Evolutionary conservation across 2,113 vertebrate species (phyloP).

Genomic region (Numenius arquata): DNA sequence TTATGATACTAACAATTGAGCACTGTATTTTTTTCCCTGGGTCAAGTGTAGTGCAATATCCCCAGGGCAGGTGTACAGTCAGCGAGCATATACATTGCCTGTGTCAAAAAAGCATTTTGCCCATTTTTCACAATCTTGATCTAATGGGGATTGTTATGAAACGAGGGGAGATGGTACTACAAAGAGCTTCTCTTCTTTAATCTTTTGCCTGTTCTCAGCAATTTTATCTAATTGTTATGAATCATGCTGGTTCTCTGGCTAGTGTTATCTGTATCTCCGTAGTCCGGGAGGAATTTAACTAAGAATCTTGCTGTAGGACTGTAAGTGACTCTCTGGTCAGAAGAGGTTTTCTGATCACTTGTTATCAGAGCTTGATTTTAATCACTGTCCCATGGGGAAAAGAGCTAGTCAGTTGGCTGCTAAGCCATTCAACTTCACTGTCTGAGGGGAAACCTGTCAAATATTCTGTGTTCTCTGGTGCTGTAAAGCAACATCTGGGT

Average conservation of each 20-base stretch:
- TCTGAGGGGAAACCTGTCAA: constrained; percentile 27
- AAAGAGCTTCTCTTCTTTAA: neutral
- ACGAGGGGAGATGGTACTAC: neutral
- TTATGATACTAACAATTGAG: neutral
- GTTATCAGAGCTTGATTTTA: constrained; percentile 31
- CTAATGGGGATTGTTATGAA: neutral
- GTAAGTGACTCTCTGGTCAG: neutral
- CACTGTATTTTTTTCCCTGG: constrained; percentile 15
- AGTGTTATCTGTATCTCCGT: neutral
- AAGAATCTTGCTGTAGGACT: neutral
- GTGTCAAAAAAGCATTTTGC: constrained; percentile 17
- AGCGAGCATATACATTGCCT: neutral
- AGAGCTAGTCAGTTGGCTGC: neutral
- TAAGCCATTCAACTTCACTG: neutral
- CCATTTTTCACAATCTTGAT: neutral
- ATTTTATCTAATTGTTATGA: constrained; percentile 7
- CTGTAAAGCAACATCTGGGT: constrained; percentile 34
- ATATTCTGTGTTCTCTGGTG: neutral
- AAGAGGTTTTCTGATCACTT: constrained; percentile 10
- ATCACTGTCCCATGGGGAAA: neutral
- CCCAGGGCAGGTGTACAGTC: constrained; percentile 1
- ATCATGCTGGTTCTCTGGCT: neutral
- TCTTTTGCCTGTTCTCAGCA: constrained; percentile 3
- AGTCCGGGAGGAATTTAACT: neutral
- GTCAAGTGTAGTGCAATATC: neutral